A percentile compares a stretch with the other conserved stretches of the same genome.
phyloP scores from a whole-genome alignment of 2,797 vertebrate species.

The Phalloptychus januarius region DNA sequence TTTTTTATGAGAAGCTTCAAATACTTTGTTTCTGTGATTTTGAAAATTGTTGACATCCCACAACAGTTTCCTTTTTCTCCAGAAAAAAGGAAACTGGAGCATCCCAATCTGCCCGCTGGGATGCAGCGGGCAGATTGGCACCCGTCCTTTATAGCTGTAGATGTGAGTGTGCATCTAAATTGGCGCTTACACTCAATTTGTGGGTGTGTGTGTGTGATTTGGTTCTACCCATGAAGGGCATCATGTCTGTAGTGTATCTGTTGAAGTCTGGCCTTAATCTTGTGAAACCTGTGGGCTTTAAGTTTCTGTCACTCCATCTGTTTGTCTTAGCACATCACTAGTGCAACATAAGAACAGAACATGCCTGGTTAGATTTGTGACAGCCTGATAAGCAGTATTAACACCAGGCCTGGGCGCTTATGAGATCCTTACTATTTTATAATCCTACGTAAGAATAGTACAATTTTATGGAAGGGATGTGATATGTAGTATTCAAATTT shows the following conservation, averaged over 20 bases:
- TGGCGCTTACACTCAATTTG: constrained; percentile 41
- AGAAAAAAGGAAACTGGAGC: no score
- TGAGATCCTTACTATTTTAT: not conserved
- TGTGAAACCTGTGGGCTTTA: constrained; percentile 85
- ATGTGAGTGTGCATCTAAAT: constrained; percentile 38
- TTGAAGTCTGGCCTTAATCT: constrained; percentile 77
- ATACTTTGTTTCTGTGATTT: not conserved
- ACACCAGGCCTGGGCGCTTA: not conserved
- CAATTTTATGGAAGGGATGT: not conserved
- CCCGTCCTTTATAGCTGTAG: constrained; percentile 82
- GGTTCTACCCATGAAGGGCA: constrained; percentile 90
- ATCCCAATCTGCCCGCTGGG: no score
- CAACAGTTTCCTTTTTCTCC: constrained; percentile 77
- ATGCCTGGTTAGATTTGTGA: constrained; percentile 18
- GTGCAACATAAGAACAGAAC: not conserved
- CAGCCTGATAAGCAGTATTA: constrained; percentile 6
- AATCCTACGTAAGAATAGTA: not conserved
- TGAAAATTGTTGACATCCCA: constrained; percentile 37
- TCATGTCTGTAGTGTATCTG: constrained; percentile 87
- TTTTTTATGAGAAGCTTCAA: constrained; percentile 10
- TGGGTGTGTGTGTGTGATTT: constrained; percentile 58
- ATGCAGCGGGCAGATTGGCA: constrained; percentile 83
- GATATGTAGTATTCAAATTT: not conserved
- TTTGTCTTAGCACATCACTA: constrained; percentile 20
- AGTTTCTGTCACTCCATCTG: constrained; percentile 66